These are phyloP conservation scores for Trichogramma pretiosum DNA, from an alignment of 1,140 invertebrate genomes.

Conservation along the genomic window DNA sequence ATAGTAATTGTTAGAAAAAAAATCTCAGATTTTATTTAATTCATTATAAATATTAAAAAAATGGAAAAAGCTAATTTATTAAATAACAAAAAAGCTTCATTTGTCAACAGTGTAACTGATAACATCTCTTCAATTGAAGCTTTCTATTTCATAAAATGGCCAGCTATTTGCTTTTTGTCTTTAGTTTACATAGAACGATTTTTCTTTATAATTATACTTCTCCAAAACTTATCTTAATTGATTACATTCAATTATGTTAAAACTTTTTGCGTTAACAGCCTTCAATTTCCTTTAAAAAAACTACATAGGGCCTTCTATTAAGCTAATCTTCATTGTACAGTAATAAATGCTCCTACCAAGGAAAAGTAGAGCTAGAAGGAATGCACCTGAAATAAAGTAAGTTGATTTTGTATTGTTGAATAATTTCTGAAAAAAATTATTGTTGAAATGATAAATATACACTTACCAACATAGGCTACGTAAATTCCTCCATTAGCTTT, in stretches of 20 bases:
- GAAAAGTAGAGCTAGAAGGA: conserved; percentile 64
- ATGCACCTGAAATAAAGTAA: conserved; percentile 52
- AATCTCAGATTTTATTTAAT: no score
- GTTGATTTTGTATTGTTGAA: background rate
- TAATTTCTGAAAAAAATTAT: background rate
- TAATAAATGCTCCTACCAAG: conserved; percentile 76
- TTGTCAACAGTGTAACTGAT: no score
- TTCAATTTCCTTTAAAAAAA: conserved; percentile 18
- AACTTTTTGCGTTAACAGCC: conserved; percentile 17
- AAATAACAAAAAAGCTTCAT: no score
- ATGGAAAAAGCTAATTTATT: no score
- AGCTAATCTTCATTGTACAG: conserved; percentile 81
- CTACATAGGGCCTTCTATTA: conserved; percentile 74
- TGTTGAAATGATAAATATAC: no score
- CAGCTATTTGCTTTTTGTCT: conserved; percentile 1
- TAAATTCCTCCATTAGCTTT: conserved; percentile 64
- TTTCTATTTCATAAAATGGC: no score
- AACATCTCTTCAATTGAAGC: no score
- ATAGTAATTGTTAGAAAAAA: no score
- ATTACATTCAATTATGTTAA: conserved; percentile 16
- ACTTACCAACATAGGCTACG: conserved; percentile 70
- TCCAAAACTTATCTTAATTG: conserved; percentile 16
- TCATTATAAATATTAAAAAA: no score
- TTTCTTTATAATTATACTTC: conserved; percentile 12
- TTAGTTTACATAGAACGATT: conserved; percentile 5